Conservation (phyloP, 2,888 invertebrate genomes). For the Apodemia duryi region DNA sequence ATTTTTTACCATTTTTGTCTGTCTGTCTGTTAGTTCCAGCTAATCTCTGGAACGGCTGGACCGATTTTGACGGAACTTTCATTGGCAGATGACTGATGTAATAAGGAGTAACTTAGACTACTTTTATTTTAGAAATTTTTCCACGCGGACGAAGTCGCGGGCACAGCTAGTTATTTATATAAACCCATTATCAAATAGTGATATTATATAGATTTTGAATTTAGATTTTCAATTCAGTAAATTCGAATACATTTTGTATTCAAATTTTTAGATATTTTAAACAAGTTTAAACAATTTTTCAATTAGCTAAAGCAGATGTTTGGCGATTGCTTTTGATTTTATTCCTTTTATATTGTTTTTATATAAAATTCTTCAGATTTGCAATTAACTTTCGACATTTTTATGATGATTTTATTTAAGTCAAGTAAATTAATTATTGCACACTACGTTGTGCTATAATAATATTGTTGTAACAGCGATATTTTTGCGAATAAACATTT, state of each 20-base stretch:
- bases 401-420: background rate
- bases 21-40: too few species aligned
- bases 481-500: too few species aligned
- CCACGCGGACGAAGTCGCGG: too few species aligned
- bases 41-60: too few species aligned
- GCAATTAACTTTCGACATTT: background rate
- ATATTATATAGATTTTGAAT: background rate
- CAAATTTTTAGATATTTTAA: background rate
- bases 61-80: too few species aligned
- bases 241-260: background rate
- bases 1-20: too few species aligned
- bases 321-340: background rate
- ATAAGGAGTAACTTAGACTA: too few species aligned
- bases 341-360: background rate
- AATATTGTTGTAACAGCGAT: background rate
- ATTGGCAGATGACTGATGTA: too few species aligned
- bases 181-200: background rate
- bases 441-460: background rate
- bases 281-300: background rate
- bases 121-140: too few species aligned
- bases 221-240: background rate
- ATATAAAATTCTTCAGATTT: background rate
- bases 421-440: background rate
- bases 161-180: too few species aligned
- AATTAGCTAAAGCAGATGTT: background rate